Conservation (phyloP, 92 coral and sea anemone species). For the Zoanthus gigantus region DNA sequence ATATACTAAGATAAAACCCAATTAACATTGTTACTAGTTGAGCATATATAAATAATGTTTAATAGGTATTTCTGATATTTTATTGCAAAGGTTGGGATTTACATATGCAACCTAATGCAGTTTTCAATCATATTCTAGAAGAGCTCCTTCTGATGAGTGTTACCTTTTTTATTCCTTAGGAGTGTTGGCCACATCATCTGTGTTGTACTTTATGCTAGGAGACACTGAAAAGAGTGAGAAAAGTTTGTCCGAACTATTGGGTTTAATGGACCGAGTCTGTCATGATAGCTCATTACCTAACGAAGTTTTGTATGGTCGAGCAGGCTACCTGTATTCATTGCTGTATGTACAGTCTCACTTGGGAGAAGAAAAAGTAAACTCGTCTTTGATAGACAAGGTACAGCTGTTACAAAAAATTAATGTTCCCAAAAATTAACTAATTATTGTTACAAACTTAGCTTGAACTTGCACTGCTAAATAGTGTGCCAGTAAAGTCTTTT, state of each 20-base stretch:
- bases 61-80: too few species aligned
- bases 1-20: too few species aligned
- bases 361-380: slow-evolving; percentile 72
- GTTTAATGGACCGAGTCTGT: slow-evolving; percentile 80
- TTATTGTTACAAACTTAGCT: neutral
- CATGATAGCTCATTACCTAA: slow-evolving; percentile 84
- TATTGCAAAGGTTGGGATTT: neutral
- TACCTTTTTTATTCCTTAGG: slow-evolving; percentile 59
- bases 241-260: slow-evolving; percentile 66
- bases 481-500: too few species aligned
- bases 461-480: too few species aligned
- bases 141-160: neutral
- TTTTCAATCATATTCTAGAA: neutral
- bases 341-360: slow-evolving; percentile 77
- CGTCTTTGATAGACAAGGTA: slow-evolving; percentile 79
- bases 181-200: slow-evolving; percentile 78
- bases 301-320: slow-evolving; percentile 93
- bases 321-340: slow-evolving; percentile 91
- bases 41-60: too few species aligned
- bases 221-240: slow-evolving; percentile 66
- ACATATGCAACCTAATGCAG: neutral
- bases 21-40: too few species aligned
- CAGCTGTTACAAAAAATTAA: too few species aligned
- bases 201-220: slow-evolving; percentile 78
- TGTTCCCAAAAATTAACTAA: neutral